A percentile compares a stretch with the other conserved stretches of the same genome.
Conservation (phyloP, 2,113 vertebrate genomes). For the Riparia riparia region DNA sequence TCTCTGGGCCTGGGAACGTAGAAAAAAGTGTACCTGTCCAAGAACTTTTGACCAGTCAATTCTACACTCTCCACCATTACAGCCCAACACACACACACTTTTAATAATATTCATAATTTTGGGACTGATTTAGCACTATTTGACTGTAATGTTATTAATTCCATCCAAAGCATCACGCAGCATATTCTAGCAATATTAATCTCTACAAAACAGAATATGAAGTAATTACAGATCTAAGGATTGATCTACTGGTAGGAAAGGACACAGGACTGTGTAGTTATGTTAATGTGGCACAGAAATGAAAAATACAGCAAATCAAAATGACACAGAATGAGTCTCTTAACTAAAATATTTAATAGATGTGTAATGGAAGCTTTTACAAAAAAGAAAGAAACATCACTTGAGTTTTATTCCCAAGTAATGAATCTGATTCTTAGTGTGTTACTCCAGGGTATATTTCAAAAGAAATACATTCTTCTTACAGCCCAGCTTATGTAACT, state of each 20-base stretch:
- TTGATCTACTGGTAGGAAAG: background rate
- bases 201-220: background rate
- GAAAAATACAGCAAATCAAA: background rate
- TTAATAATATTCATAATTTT: background rate
- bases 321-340: background rate
- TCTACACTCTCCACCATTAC: background rate
- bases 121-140: background rate
- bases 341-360: background rate
- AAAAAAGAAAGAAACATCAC: background rate
- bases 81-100: background rate
- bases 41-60: background rate
- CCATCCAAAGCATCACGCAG: background rate
- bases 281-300: background rate
- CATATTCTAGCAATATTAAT: background rate
- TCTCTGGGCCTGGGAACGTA: background rate
- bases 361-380: background rate
- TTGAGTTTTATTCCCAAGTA: background rate
- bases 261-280: background rate
- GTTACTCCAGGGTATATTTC: background rate
- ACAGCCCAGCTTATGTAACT: background rate
- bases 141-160: background rate
- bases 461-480: background rate
- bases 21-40: background rate
- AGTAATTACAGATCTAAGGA: background rate
- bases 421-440: background rate